Percentiles rank a stretch among this genome's conserved stretches.
These are phyloP conservation scores for Diploscapter pachys DNA, from an alignment of 1,140 invertebrate species.

Conservation along the genomic window DNA sequence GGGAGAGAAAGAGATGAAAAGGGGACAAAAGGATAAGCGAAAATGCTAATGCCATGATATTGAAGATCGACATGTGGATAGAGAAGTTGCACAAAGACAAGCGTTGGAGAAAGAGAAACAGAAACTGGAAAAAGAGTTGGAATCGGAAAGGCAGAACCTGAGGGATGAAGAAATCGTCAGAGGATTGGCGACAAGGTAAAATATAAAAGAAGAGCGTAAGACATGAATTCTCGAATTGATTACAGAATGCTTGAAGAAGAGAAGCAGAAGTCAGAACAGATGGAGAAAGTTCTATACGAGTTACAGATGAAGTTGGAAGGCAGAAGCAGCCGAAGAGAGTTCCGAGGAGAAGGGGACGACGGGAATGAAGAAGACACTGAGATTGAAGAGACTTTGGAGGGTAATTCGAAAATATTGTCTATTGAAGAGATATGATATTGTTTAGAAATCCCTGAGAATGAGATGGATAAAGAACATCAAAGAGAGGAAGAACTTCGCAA, in stretches of 20 bases:
- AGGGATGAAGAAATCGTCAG: slow-evolving; percentile 31
- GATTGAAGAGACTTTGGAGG: background rate
- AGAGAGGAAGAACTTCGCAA: too few relatives aligned
- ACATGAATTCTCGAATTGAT: too few relatives aligned
- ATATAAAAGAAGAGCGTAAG: too few relatives aligned
- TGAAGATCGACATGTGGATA: background rate
- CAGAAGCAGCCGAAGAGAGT: background rate
- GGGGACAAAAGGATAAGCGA: too few relatives aligned
- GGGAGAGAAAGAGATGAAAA: slow-evolving; percentile 5
- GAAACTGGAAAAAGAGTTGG: slow-evolving; percentile 10
- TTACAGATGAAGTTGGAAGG: slow-evolving; percentile 13
- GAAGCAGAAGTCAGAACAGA: slow-evolving; percentile 15
- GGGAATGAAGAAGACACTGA: background rate
- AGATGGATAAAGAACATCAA: background rate
- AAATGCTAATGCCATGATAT: too few relatives aligned
- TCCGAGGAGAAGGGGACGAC: slow-evolving; percentile 1
- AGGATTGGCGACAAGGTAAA: slow-evolving; percentile 16
- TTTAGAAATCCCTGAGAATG: slow-evolving; percentile 14
- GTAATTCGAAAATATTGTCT: slow-evolving; percentile 5
- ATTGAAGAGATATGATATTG: slow-evolving; percentile 7
- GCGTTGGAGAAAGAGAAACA: slow-evolving; percentile 6
- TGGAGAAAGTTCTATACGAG: slow-evolving; percentile 20
- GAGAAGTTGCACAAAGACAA: background rate
- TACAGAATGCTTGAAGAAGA: slow-evolving; percentile 28
- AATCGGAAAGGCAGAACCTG: slow-evolving; percentile 22